Evolutionary conservation across 2,113 vertebrate species (phyloP).

Genomic region (Prionailurus bengalensis): DNA sequence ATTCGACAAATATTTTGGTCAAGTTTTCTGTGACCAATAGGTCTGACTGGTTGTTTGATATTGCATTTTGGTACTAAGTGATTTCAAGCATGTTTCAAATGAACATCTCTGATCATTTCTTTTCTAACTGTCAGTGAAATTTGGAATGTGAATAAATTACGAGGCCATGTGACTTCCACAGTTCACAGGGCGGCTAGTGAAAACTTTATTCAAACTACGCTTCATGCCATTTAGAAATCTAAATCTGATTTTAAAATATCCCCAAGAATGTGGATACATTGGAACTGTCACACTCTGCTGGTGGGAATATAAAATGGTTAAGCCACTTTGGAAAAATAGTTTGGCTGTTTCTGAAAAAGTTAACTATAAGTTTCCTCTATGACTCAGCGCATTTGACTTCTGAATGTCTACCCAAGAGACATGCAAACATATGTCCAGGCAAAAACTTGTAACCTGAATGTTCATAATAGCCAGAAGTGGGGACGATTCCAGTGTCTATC

Average conservation of each 20-base stretch:
- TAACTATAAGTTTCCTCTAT: not conserved
- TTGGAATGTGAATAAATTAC: not conserved
- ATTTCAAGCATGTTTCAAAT: conserved; percentile 24
- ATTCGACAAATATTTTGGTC: not conserved
- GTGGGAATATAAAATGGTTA: not conserved
- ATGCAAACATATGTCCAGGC: not conserved
- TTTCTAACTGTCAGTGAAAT: not conserved
- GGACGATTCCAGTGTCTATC: not conserved
- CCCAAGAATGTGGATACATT: not conserved
- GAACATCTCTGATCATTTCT: not conserved
- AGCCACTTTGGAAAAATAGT: not conserved
- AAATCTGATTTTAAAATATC: conserved; percentile 28
- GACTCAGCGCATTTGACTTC: not conserved
- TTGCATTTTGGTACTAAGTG: not conserved
- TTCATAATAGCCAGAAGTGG: not conserved
- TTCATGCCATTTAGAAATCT: not conserved
- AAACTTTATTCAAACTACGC: not conserved
- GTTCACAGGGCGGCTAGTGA: not conserved
- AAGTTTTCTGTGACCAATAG: not conserved
- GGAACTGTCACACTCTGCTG: not conserved
- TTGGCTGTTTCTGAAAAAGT: conserved; percentile 48
- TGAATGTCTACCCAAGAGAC: not conserved
- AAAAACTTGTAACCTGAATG: not conserved
- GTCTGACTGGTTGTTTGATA: not conserved
- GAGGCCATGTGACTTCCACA: not conserved